A percentile compares a stretch with the other conserved stretches of the same genome.
phyloP scores from a whole-genome alignment of 2,888 invertebrate species.

The Caenorhabditis wallacei region DNA sequence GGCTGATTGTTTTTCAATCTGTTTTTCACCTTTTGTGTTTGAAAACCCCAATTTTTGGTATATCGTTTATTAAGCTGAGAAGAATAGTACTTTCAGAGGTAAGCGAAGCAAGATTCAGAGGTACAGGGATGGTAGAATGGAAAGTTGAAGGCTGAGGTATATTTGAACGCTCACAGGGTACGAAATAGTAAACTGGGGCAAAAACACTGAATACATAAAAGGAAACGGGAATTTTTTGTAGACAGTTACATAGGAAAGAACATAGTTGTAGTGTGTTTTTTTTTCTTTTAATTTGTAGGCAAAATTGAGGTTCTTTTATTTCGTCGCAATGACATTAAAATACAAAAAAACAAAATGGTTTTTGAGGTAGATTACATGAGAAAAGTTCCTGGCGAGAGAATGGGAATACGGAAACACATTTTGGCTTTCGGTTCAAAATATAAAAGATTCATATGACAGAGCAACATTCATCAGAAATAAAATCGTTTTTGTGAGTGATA shows the following conservation, averaged over 20 bases:
- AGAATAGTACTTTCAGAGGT: slow-evolving; percentile 30
- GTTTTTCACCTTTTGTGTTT: neutral
- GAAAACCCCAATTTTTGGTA: slow-evolving; percentile 8
- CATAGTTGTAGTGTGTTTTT: no score
- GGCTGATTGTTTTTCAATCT: neutral
- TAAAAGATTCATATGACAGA: slow-evolving; percentile 56
- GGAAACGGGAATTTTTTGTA: slow-evolving; percentile 17
- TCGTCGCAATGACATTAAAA: slow-evolving; percentile 26
- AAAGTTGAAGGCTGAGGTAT: slow-evolving; percentile 50
- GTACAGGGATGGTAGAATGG: slow-evolving; percentile 32
- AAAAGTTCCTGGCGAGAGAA: slow-evolving; percentile 8
- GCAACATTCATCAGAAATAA: slow-evolving; percentile 64
- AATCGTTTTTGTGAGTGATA: slow-evolving; percentile 62
- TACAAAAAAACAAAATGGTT: slow-evolving; percentile 14
- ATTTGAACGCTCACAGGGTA: slow-evolving; percentile 64
- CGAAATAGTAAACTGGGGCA: slow-evolving; percentile 60
- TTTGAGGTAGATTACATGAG: slow-evolving; percentile 48
- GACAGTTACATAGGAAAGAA: slow-evolving; percentile 48
- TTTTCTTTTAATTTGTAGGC: neutral
- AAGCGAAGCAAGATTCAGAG: slow-evolving; percentile 60
- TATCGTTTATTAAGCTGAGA: slow-evolving; percentile 56
- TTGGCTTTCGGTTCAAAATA: slow-evolving; percentile 61
- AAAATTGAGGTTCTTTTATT: slow-evolving; percentile 1
- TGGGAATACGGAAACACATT: slow-evolving; percentile 57
- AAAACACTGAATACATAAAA: slow-evolving; percentile 48